Conservation (phyloP, 2,888 invertebrate genomes). For the Caradrina clavipalpis region DNA sequence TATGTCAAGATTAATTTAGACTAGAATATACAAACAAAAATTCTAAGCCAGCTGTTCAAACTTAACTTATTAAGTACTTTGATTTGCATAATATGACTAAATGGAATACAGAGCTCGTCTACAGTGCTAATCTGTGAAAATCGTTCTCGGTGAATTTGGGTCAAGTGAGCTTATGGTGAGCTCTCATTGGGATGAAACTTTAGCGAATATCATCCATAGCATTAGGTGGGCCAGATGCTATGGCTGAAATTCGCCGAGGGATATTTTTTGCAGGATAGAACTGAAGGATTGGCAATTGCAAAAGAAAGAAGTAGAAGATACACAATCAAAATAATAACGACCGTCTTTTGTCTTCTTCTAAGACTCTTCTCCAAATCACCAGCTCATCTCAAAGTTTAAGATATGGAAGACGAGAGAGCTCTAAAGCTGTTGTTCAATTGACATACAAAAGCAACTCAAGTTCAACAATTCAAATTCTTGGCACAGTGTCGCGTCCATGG, state of each 20-base stretch:
- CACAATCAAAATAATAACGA: neutral
- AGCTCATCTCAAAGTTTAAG: neutral
- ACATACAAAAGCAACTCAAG: constrained; percentile 28
- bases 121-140: too few relatives aligned
- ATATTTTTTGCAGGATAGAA: too few relatives aligned
- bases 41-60: neutral
- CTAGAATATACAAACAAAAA: neutral
- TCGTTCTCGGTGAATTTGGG: too few relatives aligned
- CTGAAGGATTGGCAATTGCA: too few relatives aligned
- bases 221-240: too few relatives aligned
- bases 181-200: too few relatives aligned
- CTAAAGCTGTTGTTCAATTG: neutral
- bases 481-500: constrained; percentile 19
- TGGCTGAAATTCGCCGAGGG: too few relatives aligned
- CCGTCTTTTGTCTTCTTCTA: too few relatives aligned
- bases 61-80: neutral
- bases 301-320: neutral
- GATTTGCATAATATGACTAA: too few relatives aligned
- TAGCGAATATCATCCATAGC: too few relatives aligned
- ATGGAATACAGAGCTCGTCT: too few relatives aligned
- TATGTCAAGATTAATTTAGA: neutral
- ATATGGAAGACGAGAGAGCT: neutral
- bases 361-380: neutral
- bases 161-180: too few relatives aligned
- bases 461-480: constrained; percentile 44